These are phyloP conservation scores for Diorhabda carinulata DNA, from an alignment of 1,140 invertebrate genomes.

Conservation along the genomic window DNA sequence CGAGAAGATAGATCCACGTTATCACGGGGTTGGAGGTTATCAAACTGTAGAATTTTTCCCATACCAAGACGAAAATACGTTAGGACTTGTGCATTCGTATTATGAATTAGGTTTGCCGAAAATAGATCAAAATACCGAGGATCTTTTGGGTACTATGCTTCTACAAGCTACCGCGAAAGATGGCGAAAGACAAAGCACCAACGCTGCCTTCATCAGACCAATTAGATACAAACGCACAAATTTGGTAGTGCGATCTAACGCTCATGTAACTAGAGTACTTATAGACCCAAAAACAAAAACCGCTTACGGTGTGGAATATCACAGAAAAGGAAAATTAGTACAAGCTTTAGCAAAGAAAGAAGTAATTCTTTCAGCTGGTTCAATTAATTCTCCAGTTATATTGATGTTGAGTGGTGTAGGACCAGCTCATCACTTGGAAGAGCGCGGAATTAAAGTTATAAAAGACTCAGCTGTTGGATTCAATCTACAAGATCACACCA, in stretches of 20 bases:
- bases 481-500: slow-evolving; percentile 75
- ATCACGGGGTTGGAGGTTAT: slow-evolving; percentile 58
- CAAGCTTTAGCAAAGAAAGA: slow-evolving; percentile 59
- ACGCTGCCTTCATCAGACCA: slow-evolving; percentile 69
- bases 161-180: slow-evolving; percentile 56
- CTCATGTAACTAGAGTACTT: slow-evolving; percentile 66
- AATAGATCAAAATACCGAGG: slow-evolving; percentile 54
- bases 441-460: slow-evolving; percentile 57
- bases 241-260: slow-evolving; percentile 64
- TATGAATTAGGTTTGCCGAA: slow-evolving; percentile 55
- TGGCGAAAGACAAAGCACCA: slow-evolving; percentile 67
- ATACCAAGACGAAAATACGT: slow-evolving; percentile 56
- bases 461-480: slow-evolving; percentile 64
- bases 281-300: slow-evolving; percentile 66
- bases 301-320: slow-evolving; percentile 67
- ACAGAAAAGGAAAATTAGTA: slow-evolving; percentile 50
- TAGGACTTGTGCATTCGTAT: slow-evolving; percentile 56
- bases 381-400: slow-evolving; percentile 68
- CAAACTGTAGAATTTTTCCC: slow-evolving; percentile 60
- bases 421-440: slow-evolving; percentile 57
- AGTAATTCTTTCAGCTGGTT: slow-evolving; percentile 68
- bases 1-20: slow-evolving; percentile 49
- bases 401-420: slow-evolving; percentile 74
- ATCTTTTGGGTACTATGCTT: slow-evolving; percentile 57
- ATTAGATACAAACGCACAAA: slow-evolving; percentile 66